These are phyloP conservation scores for Phylloscopus trochiloides DNA, from an alignment of 2,113 vertebrate genomes.

Conservation along the genomic window DNA sequence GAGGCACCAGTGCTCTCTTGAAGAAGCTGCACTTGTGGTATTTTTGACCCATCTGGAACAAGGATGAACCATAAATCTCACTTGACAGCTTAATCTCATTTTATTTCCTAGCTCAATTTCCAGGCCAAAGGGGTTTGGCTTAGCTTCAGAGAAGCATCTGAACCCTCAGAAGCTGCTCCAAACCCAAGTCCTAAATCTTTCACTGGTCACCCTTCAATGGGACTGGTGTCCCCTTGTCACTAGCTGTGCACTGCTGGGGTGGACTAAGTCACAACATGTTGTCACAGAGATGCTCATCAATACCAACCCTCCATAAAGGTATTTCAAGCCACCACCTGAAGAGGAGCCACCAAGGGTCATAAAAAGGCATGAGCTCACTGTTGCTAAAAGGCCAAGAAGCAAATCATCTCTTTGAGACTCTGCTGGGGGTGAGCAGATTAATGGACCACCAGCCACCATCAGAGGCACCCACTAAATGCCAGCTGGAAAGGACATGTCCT, in stretches of 20 bases:
- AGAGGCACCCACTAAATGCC: neutral
- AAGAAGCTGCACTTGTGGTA: neutral
- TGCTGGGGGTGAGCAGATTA: neutral
- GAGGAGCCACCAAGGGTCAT: neutral
- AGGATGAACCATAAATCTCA: slow-evolving; percentile 39
- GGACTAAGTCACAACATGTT: neutral
- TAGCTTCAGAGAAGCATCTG: slow-evolving; percentile 54
- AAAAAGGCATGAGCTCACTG: neutral
- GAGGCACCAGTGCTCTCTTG: neutral
- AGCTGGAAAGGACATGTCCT: neutral
- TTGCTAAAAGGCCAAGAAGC: neutral
- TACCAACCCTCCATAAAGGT: neutral
- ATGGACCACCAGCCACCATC: neutral
- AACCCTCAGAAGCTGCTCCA: slow-evolving; percentile 44
- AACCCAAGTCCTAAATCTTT: slow-evolving; percentile 28
- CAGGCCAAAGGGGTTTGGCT: slow-evolving; percentile 57
- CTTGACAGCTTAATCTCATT: slow-evolving; percentile 47
- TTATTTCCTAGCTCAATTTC: slow-evolving; percentile 30
- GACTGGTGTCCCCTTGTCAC: neutral
- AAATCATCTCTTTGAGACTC: neutral
- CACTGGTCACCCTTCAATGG: neutral
- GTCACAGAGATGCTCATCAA: neutral
- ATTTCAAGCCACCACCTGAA: neutral
- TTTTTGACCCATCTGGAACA: slow-evolving; percentile 55
- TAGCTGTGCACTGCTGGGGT: neutral